Conservation (phyloP, 2,113 vertebrate genomes). For the Oncorhynchus nerka region DNA sequence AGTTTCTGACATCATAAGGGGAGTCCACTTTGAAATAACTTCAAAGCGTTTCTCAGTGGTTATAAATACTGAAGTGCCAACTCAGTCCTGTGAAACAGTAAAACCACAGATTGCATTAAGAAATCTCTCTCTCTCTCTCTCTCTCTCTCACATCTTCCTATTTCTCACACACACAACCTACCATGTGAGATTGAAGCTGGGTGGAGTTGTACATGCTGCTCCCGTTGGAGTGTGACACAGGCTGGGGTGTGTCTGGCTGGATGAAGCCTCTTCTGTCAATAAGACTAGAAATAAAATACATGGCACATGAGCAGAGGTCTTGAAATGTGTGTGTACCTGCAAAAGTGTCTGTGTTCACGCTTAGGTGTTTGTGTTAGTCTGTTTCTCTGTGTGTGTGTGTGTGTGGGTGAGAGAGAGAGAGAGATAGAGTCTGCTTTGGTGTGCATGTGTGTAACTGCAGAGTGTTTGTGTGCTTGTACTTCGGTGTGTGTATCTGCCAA, state of each 20-base stretch:
- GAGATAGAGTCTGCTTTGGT: slow-evolving; percentile 23
- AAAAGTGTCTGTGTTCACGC: neutral
- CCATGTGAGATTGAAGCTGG: slow-evolving; percentile 88
- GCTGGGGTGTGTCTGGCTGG: slow-evolving; percentile 80
- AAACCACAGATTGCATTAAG: neutral
- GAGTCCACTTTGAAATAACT: neutral
- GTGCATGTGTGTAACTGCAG: slow-evolving; percentile 9
- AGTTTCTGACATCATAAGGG: neutral
- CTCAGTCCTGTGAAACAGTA: neutral
- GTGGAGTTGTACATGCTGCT: slow-evolving; percentile 82
- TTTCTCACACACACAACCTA: slow-evolving; percentile 51
- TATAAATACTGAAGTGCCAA: neutral
- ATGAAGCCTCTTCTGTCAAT: slow-evolving; percentile 91
- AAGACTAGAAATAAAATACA: slow-evolving; percentile 66
- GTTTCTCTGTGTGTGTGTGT: slow-evolving; percentile 28
- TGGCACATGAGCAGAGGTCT: neutral
- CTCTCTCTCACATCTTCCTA: neutral
- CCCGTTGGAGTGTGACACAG: slow-evolving; percentile 80
- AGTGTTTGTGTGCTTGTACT: slow-evolving; percentile 2
- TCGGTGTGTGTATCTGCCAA: neutral
- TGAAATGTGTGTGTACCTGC: neutral
- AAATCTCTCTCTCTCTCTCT: neutral
- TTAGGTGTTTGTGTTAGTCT: neutral
- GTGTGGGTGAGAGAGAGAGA: slow-evolving; percentile 25
- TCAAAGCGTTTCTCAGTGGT: neutral